Evolutionary conservation across 2,113 vertebrate genomes (phyloP), one percentile per base, ranked within the genome.

Genomic region (Erpornis zantholeuca): DNA sequence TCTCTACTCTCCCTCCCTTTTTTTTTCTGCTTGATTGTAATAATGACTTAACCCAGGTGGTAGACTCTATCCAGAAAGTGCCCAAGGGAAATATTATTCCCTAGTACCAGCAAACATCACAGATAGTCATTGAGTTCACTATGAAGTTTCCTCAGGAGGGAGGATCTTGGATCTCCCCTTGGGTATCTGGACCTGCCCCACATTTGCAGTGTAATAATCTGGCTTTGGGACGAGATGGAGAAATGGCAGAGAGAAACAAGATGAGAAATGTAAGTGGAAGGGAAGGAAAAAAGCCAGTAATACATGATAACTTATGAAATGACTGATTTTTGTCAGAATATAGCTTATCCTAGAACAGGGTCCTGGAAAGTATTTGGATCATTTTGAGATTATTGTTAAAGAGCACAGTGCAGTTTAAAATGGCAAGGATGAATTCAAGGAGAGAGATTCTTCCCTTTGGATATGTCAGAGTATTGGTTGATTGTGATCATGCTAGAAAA

Each of bases 21-120:
- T 76, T 90, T 88, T 79, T 93, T 60, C 92, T 93, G 71, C 96
- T 90, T 96, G 73, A 57, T 95, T 96, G 94, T 97, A 93, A 94
- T 97, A 97, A 98, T 98, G 94, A 97, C 92, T 97, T 97, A 97
- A 97, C 97, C 97, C 97, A 98, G 97, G 97, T 98, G 98, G 97
- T 95, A 93, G 82, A 95, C 95, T 97, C 90, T 59, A 42, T 96
- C 83, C 96, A 94, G 88, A 97, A 97, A 81, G 69, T 59, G 52
- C 97, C 94, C 97, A 88, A 53, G 98, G 96, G 98, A 98, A 97
- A 97, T 97, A 93, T 94, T 96, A 96, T 93, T 96, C 97, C 96
- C 97, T 79, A 96, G 96, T 75, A 97, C 97, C 97, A 98, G 97
- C 96, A 96, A 94, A 92, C 96, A 96, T 95, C 97, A 97, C 94